Base-by-base conservation (phyloP, 2,888 invertebrate species). In the Anarsia innoxiella region DNA sequence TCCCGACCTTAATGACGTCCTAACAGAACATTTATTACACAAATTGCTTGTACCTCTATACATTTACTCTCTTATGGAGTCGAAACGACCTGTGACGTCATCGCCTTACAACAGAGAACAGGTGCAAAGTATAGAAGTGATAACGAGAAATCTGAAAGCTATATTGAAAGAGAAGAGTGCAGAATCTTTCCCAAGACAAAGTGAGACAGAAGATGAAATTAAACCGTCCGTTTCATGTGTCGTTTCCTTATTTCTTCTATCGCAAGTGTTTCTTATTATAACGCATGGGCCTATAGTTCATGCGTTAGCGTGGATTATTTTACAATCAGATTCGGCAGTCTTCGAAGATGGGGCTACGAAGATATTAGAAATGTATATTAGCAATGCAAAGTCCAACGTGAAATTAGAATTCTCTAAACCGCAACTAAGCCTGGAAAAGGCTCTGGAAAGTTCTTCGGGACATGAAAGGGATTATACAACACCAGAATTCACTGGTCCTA, bases 191-290 rank as follows among this genome's bases (percentile, higher is more conserved):
- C 59, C 68, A 1, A 66, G 74, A 46, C 78, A 76, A 23, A 75
- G 74, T 52, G 84, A 85, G 0, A 62, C 85, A 5, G 88, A 88
- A 29, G 89, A 89, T 29, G 87, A 88, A 48, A 62, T 65, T 4
- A 89, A 90, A 69, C 91, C 90, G 2, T 91, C 93, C 44, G 93
- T 96, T 0, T 96, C 96, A 41, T 93, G 94, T 43, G 94, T 97
- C 6, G 95, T 97, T 2, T 90, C 97, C 0, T 80, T 98, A 42
- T 98, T 96, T 82, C 83, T 98, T 39, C 79, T 97, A 42, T 96
- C 97, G 1, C 94, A 97, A 88, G 96, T 99, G 31, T 98, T 98
- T 82, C 86, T 98, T 39, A 97, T 98, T 47, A 91, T 98, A 46
- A 93, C 94, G 2, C 95, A 98, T 68, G 90, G 91, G 1, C 96